These are phyloP conservation scores for Protobothrops mucrosquamatus DNA, from an alignment of 2,113 vertebrate genomes.

Conservation along the genomic window DNA sequence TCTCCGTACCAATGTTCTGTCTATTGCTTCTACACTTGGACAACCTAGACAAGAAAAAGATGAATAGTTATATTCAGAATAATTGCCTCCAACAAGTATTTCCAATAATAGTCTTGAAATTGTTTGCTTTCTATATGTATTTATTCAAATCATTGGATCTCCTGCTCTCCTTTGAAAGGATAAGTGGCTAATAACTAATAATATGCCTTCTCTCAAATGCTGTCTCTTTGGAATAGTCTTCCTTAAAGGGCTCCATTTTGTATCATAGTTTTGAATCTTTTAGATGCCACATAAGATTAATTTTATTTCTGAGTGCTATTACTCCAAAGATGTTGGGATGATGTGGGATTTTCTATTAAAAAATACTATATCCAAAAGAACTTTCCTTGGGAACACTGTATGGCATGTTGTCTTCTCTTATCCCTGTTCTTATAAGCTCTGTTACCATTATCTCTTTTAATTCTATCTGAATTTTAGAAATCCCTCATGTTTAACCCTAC, in stretches of 20 bases:
- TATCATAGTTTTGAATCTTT: background rate
- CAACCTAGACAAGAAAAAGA: conserved; percentile 68
- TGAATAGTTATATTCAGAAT: background rate
- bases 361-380: background rate
- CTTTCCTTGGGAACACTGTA: background rate
- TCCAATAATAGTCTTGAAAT: background rate
- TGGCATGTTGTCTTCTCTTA: background rate
- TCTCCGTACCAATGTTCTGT: conserved; percentile 72
- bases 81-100: background rate
- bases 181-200: background rate
- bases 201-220: background rate
- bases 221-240: background rate
- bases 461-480: background rate
- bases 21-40: conserved; percentile 71
- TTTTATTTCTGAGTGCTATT: background rate
- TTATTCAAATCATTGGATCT: background rate
- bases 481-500: background rate
- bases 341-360: background rate
- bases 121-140: background rate
- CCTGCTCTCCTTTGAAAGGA: background rate
- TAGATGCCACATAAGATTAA: background rate
- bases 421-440: background rate
- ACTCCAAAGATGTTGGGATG: background rate
- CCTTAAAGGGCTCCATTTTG: background rate
- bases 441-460: background rate